Percentiles rank a stretch among this genome's conserved stretches.
Evolutionary conservation across 1,140 invertebrate species (phyloP).

Genomic region (Callitettix versicolor): DNA sequence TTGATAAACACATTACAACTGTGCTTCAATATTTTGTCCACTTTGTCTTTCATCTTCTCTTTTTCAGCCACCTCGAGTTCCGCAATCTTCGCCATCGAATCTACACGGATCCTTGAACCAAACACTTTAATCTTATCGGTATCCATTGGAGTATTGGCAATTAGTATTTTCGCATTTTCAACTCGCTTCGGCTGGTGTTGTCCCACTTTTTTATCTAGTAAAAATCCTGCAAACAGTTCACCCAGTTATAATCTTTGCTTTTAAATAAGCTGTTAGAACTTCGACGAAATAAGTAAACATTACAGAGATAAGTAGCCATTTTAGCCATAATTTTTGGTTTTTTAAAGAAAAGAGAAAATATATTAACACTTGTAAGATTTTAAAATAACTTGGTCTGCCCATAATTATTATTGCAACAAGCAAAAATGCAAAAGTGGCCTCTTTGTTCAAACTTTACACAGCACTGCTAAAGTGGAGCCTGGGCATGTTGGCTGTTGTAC

Average conservation of each 20-base stretch:
- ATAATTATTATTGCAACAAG: too few species aligned
- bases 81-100: slow-evolving; percentile 96
- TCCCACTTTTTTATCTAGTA: slow-evolving; percentile 93
- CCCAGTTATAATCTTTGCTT: slow-evolving; percentile 5
- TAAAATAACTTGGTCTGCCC: too few species aligned
- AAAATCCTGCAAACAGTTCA: slow-evolving; percentile 53
- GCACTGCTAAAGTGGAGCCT: too few species aligned
- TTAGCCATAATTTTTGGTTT: too few species aligned
- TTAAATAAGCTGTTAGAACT: too few species aligned
- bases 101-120: slow-evolving; percentile 92
- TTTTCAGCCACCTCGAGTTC: slow-evolving; percentile 97
- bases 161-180: slow-evolving; percentile 84
- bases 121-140: slow-evolving; percentile 99
- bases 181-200: slow-evolving; percentile 78
- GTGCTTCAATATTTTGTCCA: slow-evolving; percentile 91
- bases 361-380: too few species aligned
- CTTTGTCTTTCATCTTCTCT: slow-evolving; percentile 99
- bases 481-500: too few species aligned
- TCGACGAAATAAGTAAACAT: too few species aligned
- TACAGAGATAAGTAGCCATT: too few species aligned
- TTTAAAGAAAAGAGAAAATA: too few species aligned
- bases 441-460: too few species aligned
- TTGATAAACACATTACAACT: slow-evolving; percentile 99
- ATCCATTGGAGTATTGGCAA: slow-evolving; percentile 99
- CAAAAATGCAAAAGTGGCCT: too few species aligned